A percentile compares a stretch with the other conserved stretches of the same genome.
Conservation (phyloP, 2,888 invertebrate genomes). For the Eulithis prunata region DNA sequence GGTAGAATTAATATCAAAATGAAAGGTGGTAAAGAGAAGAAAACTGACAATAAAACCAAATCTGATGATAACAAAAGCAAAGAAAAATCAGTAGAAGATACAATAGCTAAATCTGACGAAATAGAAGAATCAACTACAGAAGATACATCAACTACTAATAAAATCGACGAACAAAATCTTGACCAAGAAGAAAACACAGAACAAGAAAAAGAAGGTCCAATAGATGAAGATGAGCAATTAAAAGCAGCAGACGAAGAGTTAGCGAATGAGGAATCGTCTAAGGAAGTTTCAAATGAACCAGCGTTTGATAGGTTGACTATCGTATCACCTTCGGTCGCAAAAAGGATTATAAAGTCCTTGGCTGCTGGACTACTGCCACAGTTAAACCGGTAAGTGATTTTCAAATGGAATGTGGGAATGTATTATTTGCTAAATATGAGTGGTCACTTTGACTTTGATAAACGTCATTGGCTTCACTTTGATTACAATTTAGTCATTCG, state of each 20-base stretch:
- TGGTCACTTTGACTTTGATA: no score
- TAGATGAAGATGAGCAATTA: slow-evolving; percentile 64
- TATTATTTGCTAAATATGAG: no score
- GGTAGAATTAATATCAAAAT: slow-evolving; percentile 43
- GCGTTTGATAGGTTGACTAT: slow-evolving; percentile 78
- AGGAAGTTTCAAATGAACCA: slow-evolving; percentile 61
- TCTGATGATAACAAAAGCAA: slow-evolving; percentile 35
- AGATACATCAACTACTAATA: slow-evolving; percentile 40
- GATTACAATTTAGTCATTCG: no score
- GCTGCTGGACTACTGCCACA: slow-evolving; percentile 90
- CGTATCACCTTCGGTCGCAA: slow-evolving; percentile 89
- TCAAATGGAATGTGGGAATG: no score
- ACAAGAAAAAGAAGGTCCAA: slow-evolving; percentile 29
- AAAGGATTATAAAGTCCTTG: slow-evolving; percentile 89
- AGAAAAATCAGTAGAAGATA: slow-evolving; percentile 44
- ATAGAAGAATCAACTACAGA: slow-evolving; percentile 53
- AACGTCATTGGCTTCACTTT: no score
- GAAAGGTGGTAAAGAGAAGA: slow-evolving; percentile 46
- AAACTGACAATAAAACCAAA: slow-evolving; percentile 41
- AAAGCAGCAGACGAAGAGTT: slow-evolving; percentile 71
- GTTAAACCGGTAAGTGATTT: slow-evolving; percentile 85
- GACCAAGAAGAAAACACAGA: slow-evolving; percentile 47
- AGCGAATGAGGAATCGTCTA: slow-evolving; percentile 58
- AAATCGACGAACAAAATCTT: slow-evolving; percentile 52
- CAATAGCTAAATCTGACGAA: slow-evolving; percentile 36